These are phyloP conservation scores for Semnopithecus entellus DNA, from an alignment of 2,113 vertebrate genomes.

Conservation along the genomic window DNA sequence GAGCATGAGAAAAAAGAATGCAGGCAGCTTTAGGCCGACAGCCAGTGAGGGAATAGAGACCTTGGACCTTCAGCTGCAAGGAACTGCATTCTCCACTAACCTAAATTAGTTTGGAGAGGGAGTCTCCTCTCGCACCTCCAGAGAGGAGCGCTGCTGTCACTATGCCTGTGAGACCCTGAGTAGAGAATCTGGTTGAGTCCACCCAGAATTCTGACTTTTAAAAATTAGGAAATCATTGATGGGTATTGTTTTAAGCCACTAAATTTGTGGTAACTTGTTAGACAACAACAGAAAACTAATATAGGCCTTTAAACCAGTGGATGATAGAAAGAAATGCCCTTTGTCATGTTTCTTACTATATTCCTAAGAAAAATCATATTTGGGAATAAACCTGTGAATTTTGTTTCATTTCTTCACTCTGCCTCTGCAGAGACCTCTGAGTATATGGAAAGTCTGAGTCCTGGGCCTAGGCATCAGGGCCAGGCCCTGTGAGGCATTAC, in stretches of 20 bases:
- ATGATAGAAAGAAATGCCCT: background rate
- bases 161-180: background rate
- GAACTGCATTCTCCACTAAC: background rate
- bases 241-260: background rate
- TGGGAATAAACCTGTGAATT: background rate
- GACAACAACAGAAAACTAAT: background rate
- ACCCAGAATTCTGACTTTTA: background rate
- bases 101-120: background rate
- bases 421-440: background rate
- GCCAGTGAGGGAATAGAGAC: background rate
- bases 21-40: background rate
- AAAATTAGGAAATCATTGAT: background rate
- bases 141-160: background rate
- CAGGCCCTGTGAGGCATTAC: background rate
- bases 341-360: background rate
- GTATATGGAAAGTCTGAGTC: background rate
- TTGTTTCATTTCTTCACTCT: background rate
- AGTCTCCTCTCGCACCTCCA: background rate
- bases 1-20: background rate
- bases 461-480: background rate
- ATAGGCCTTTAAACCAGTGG: background rate
- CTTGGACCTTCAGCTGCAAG: background rate
- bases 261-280: background rate
- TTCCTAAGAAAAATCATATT: background rate
- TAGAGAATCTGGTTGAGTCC: background rate